Evolutionary conservation across 2,797 vertebrate genomes (phyloP), one percentile per base, ranked within the genome.

Genomic region (Schizothorax lantsangensis): DNA sequence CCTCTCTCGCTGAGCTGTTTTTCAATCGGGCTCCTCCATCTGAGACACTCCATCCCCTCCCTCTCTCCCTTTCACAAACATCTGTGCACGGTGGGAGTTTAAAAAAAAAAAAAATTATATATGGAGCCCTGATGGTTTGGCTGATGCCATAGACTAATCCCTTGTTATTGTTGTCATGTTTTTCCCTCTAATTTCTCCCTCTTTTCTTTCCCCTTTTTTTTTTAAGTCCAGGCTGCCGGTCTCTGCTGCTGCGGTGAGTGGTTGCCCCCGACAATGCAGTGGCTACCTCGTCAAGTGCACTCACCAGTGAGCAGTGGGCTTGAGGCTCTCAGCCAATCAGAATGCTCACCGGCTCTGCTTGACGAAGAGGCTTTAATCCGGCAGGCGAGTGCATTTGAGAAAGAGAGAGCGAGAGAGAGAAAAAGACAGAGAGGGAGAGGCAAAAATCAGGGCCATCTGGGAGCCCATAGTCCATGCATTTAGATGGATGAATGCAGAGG

Each of bases 331-430:
- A 87, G 86, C 95, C 94, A 95, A 96, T 96, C 89, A 90, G 21
- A 14, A 86, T 3, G 36, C 88, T 33, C 38, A 84, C 86, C 82
- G 87, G 62, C 87, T 89, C 81, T 91, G 86, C 79, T 90, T 95
- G 93, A 95, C 93, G 93, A 94, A 91, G 79, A 90, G 92, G 86
- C 90, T 91, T 94, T 95, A 95, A 96, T 95, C 94, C 93, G 89
- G 90, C 54, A 79, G 33, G 73, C 36, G 86, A 91, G 89, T 38
- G 26, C 10, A 14, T 52, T 90, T 85, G 64, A 86, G 88, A 90
- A 91, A 89, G 89, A 93, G 89, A 92, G 92, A 92, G 93, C 93
- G 90, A 93, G 30, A 91, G 40, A 59, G 54, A 87, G 86, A 87
- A 19, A 49, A 43, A 73, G 71, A 57, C 4, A 52, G 30, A 59